Evolutionary conservation across 2,888 invertebrate species (phyloP).

Genomic region (Hofmannophila pseudospretella): DNA sequence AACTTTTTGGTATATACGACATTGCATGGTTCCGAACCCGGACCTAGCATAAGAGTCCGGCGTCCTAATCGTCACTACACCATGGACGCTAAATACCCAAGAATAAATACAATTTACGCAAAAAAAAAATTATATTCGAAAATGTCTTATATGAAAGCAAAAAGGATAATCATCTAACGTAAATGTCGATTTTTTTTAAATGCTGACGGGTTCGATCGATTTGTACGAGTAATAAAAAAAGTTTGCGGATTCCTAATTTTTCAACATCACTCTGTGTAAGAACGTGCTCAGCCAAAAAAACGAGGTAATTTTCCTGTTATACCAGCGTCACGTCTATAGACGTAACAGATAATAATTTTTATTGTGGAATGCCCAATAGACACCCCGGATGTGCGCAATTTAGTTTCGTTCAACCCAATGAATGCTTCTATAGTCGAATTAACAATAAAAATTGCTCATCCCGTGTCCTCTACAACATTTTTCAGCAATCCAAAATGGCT

Average conservation of each 20-base stretch:
- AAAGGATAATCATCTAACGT: too few species aligned
- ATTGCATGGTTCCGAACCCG: too few species aligned
- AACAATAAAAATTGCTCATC: constrained; percentile 75
- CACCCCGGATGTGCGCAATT: constrained; percentile 76
- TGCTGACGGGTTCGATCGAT: too few species aligned
- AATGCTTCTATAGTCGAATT: constrained; percentile 63
- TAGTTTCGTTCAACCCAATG: constrained; percentile 69
- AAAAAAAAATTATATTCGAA: too few species aligned
- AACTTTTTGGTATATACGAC: too few species aligned
- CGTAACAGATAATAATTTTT: constrained; percentile 31
- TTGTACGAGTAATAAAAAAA: background rate
- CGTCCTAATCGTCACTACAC: too few species aligned
- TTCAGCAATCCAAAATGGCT: constrained; percentile 2
- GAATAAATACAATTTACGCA: too few species aligned
- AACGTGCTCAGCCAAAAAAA: constrained; percentile 23
- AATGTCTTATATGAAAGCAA: too few species aligned
- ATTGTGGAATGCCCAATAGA: constrained; percentile 55
- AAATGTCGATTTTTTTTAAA: too few species aligned
- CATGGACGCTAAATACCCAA: too few species aligned
- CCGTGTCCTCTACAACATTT: constrained; percentile 32
- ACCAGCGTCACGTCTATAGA: constrained; percentile 40
- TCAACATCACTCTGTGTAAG: too few species aligned
- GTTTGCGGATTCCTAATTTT: background rate
- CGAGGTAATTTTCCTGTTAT: constrained; percentile 57
- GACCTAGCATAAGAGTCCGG: too few species aligned